Evolutionary conservation across 2,888 invertebrate species (phyloP), one percentile per base, ranked within the genome.

Genomic region (Drosophila cognata): DNA sequence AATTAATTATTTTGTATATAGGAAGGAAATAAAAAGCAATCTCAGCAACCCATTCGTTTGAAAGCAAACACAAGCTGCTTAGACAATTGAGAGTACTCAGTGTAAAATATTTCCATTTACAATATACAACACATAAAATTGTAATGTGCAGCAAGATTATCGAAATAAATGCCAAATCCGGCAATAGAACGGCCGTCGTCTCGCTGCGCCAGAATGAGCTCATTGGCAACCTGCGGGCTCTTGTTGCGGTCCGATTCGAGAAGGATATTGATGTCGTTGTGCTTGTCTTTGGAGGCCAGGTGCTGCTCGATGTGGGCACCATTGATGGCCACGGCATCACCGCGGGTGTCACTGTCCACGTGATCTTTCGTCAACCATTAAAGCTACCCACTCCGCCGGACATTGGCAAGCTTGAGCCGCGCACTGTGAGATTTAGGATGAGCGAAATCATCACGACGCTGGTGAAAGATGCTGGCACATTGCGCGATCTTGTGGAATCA

Each of bases 181-280:
- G 67, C 13, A 69, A 57, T 3, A 43, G 29, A 2, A 68, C 69
- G n/a, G 77, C 52, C 2, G 51, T 60, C 6, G 75, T 85, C 13
- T 77, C 85, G 4, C 36, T 85, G 62, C 88, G 85, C 21, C 53
- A 60, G 29, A 74, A 78, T n/a, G 90, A 87, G 52, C 66, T 71
- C 2, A 74, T 87, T 16, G 43, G 65, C 28, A 90, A 90, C n/a
- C 41, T 87, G 33, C 86, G 88, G 0, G 74, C 72, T 2, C 51
- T 87, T 64, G 73, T 90, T 18, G 90, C 81, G 0, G 77, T 88
- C 8, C 66, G 79, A n/a, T 88, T 87, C 21, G 84, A 81, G 62
- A 58, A 62, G 53, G 59, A 70, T 0, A 80, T 83, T 13, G 25
- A 58, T 6, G 35, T 55, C 1, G 72, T 85, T 4, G 62, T 90